Conservation (phyloP, 2,797 vertebrate species). For the Aratinga solstitialis region DNA sequence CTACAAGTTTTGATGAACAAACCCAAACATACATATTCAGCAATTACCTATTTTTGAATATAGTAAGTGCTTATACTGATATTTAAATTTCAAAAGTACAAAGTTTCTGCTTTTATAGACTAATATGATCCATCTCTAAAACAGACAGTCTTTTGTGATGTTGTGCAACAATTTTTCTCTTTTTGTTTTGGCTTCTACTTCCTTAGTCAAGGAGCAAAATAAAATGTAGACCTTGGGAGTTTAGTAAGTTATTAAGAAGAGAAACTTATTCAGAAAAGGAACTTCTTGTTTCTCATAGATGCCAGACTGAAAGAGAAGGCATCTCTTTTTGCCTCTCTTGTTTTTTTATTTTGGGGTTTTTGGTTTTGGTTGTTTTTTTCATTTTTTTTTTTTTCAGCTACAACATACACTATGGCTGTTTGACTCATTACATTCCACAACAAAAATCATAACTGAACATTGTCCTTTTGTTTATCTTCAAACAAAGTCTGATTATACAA, state of each 20-base stretch:
- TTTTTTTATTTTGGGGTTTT: background rate
- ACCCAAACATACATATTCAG: background rate
- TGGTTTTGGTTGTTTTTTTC: background rate
- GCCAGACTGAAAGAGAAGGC: background rate
- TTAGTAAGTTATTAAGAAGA: slow-evolving; percentile 49
- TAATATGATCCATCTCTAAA: slow-evolving; percentile 21
- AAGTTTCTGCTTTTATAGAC: slow-evolving; percentile 34
- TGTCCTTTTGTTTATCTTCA: background rate
- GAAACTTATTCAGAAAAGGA: slow-evolving; percentile 18
- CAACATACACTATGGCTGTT: background rate
- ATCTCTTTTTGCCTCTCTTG: background rate
- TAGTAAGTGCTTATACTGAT: background rate
- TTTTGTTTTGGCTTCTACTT: slow-evolving; percentile 37
- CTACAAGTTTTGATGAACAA: background rate
- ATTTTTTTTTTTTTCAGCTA: background rate
- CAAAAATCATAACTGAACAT: background rate
- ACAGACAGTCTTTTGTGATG: slow-evolving; percentile 13
- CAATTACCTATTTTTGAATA: background rate
- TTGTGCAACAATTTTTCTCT: slow-evolving; percentile 47
- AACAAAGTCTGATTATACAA: background rate
- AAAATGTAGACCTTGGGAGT: slow-evolving; percentile 41
- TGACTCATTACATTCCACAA: background rate
- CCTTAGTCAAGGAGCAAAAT: slow-evolving; percentile 52
- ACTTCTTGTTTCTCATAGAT: slow-evolving; percentile 50
- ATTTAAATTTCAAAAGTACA: slow-evolving; percentile 21